A percentile compares a stretch with the other conserved stretches of the same genome.
These are phyloP conservation scores for Struthio camelus DNA, from an alignment of 2,113 vertebrate genomes.

Conservation along the genomic window DNA sequence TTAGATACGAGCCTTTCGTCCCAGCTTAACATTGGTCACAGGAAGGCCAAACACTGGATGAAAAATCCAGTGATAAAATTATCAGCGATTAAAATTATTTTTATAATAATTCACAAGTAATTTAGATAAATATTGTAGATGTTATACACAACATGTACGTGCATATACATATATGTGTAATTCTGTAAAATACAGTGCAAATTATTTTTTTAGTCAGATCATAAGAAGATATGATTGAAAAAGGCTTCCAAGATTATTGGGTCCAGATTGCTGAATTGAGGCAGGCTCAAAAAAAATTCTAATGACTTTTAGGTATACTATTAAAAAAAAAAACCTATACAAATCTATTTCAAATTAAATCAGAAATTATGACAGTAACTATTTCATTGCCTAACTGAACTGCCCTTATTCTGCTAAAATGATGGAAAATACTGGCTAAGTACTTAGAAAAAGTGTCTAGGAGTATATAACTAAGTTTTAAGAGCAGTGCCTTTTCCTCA, in stretches of 20 bases:
- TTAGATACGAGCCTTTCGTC: neutral
- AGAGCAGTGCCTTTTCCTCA: neutral
- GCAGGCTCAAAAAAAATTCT: neutral
- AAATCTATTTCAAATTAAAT: neutral
- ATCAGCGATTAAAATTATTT: neutral
- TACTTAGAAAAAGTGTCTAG: neutral
- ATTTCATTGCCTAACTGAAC: neutral
- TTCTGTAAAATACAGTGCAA: neutral
- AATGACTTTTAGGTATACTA: neutral
- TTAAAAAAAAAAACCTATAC: neutral
- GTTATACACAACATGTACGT: neutral
- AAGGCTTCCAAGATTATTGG: neutral
- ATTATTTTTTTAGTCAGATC: neutral
- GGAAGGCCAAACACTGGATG: neutral
- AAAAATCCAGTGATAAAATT: neutral
- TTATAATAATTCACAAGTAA: neutral
- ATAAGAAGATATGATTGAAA: neutral
- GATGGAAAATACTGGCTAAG: neutral
- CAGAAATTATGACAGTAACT: conserved; percentile 3
- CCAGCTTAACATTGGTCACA: neutral
- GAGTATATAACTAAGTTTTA: neutral
- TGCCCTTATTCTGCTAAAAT: neutral
- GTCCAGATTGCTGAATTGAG: neutral
- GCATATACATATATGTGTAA: rapidly evolving
- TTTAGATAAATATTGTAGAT: neutral